Base-by-base conservation (phyloP, 2,888 invertebrate species). In the Dilophus febrilis region DNA sequence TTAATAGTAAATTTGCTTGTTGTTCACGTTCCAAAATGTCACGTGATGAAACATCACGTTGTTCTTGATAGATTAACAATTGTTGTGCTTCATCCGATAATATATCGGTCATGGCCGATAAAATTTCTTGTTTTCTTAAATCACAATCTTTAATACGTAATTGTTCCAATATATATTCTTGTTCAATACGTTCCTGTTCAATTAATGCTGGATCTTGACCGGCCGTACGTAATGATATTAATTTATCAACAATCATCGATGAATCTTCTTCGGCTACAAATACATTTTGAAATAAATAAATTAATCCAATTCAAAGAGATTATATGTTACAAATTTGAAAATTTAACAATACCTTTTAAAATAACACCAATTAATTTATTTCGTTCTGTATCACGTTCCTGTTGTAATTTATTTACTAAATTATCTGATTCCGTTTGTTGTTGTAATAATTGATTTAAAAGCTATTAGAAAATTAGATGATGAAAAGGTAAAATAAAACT, bases 21-120 rank as follows among this genome's bases (percentile, higher is more conserved):
- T 72, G 61, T 54, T 80, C 80, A 66, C 73, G 67, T 54, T 73
- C 74, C 45, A 81, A 62, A 50, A 77, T 70, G 48, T 70, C 72
- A 50, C 72, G 64, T 44, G 74, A 69, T 22, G 64, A 60, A 48
- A 65, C 66, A 43, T 65, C 57, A 46, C 70, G 59, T 44, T 62
- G 61, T 53, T 72, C 67, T 49, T 74, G 71, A 53, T 80, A 75
- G 48, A 71, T 64, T 51, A 70, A 68, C 46, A 80, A 64, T 45
- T 71, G 68, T 28, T 66, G 59, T 44, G 70, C 68, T 56, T 82
- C 79, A 54, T 79, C 74, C 46, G 72, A 70, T 34, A 83, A 60
- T 30, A 81, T 60, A 50, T 68, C 66, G 54, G 78, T 71, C 80
- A 83, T 83, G 35, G 76, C 75, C 51, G 66, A 70, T 35, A 82